Evolutionary conservation across 2,113 vertebrate genomes (phyloP).

Genomic region (Cyphomyrus discorhynchus): DNA sequence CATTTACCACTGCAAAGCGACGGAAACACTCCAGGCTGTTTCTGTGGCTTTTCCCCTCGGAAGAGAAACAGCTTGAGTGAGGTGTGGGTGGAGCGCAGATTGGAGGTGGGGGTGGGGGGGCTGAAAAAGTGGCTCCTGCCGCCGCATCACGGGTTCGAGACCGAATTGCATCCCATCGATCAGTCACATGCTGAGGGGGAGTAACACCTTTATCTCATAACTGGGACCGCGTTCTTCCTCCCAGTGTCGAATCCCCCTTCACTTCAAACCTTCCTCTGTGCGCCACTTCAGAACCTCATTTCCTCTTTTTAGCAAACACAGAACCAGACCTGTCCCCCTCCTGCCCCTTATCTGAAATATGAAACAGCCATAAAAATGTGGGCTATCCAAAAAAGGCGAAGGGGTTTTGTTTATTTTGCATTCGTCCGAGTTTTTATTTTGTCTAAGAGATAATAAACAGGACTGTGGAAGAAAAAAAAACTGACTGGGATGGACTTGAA

Average conservation of each 20-base stretch:
- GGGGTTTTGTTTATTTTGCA: constrained; percentile 42
- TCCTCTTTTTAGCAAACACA: constrained; percentile 29
- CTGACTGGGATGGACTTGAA: constrained; percentile 29
- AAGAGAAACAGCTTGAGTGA: constrained; percentile 49
- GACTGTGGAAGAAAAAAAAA: constrained; percentile 27
- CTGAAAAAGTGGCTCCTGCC: neutral
- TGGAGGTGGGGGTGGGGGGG: neutral
- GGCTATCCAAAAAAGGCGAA: constrained; percentile 45
- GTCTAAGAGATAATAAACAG: constrained; percentile 34
- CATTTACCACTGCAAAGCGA: constrained; percentile 62
- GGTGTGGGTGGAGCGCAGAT: neutral
- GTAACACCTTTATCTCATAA: neutral
- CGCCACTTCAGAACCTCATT: constrained; percentile 5
- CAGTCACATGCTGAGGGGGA: neutral
- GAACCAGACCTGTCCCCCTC: constrained; percentile 34
- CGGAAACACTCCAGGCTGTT: constrained; percentile 41
- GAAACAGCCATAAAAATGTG: constrained; percentile 50
- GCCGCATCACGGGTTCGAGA: neutral
- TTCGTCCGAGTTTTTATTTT: constrained; percentile 47
- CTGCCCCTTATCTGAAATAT: constrained; percentile 29
- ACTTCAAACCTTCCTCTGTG: neutral
- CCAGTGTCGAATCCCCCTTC: neutral
- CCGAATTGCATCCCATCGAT: neutral
- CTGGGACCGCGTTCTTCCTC: neutral
- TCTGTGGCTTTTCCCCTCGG: constrained; percentile 22